These are phyloP conservation scores for Plecotus auritus DNA, from an alignment of 2,113 vertebrate species.

Conservation along the genomic window DNA sequence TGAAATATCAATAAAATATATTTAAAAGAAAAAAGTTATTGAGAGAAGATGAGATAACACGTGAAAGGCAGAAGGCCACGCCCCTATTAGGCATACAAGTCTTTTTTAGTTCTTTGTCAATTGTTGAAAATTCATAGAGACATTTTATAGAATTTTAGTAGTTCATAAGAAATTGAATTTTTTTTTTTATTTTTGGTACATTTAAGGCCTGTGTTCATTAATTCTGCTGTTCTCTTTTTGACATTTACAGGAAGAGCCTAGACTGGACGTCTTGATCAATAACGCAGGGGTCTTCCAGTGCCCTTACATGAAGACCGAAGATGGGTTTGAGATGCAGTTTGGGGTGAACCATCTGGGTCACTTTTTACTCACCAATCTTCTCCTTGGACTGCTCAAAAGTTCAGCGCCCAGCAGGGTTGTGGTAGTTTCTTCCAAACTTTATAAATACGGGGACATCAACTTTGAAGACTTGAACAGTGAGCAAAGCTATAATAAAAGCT, in stretches of 20 bases:
- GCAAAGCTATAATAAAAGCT: slow-evolving; percentile 89
- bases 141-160: background rate
- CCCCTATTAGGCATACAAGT: background rate
- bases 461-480: slow-evolving; percentile 96
- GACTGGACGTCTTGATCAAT: slow-evolving; percentile 93
- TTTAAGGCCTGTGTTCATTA: background rate
- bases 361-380: slow-evolving; percentile 94
- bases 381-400: slow-evolving; percentile 91
- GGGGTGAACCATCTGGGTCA: slow-evolving; percentile 97
- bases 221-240: slow-evolving; percentile 48
- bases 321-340: slow-evolving; percentile 96
- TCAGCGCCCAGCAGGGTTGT: slow-evolving; percentile 93
- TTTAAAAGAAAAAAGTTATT: too few relatives aligned
- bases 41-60: background rate
- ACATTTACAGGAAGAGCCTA: slow-evolving; percentile 87
- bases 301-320: slow-evolving; percentile 92
- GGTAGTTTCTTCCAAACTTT: slow-evolving; percentile 95
- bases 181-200: background rate
- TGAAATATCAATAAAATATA: too few relatives aligned
- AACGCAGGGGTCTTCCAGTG: slow-evolving; percentile 96
- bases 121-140: background rate
- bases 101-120: background rate
- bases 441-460: slow-evolving; percentile 94
- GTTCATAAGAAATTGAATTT: background rate
- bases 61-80: background rate